Evolutionary conservation across 2,888 invertebrate genomes (phyloP).

Genomic region (Flexamia atlantica): DNA sequence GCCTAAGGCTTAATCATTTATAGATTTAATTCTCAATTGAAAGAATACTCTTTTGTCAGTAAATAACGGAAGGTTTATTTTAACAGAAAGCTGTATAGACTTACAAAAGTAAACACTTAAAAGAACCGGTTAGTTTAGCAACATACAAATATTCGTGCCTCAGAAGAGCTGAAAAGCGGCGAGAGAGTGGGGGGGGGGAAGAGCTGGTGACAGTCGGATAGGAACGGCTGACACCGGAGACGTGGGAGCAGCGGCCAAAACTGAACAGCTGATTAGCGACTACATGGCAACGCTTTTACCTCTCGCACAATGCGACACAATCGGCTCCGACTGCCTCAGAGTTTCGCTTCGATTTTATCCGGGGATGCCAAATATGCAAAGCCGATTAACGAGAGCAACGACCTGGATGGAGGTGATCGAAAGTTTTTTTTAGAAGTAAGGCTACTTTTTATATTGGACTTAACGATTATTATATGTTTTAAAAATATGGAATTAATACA

Average conservation of each 20-base stretch:
- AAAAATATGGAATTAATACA: no score
- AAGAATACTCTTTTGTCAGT: no score
- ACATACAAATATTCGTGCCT: background rate
- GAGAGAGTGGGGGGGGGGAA: background rate
- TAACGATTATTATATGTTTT: no score
- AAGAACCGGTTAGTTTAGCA: background rate
- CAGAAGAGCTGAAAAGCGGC: slow-evolving; percentile 11
- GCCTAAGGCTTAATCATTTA: no score
- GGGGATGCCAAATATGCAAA: slow-evolving; percentile 22
- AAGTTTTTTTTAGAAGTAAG: no score
- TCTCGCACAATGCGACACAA: slow-evolving; percentile 16
- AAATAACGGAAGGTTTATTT: no score
- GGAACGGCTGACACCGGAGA: slow-evolving; percentile 51
- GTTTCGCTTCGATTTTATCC: slow-evolving; percentile 9
- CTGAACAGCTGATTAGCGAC: slow-evolving; percentile 42
- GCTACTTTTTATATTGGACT: no score
- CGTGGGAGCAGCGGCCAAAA: slow-evolving; percentile 34
- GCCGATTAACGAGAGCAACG: slow-evolving; percentile 36
- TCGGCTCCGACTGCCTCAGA: background rate
- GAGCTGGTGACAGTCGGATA: slow-evolving; percentile 37
- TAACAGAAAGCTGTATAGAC: background rate
- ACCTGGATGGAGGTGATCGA: background rate
- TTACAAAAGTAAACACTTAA: slow-evolving; percentile 2
- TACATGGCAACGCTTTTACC: slow-evolving; percentile 56
- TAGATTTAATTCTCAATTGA: no score